phyloP scores from a whole-genome alignment of 2,888 invertebrate genomes.

The Oscheius onirici region DNA sequence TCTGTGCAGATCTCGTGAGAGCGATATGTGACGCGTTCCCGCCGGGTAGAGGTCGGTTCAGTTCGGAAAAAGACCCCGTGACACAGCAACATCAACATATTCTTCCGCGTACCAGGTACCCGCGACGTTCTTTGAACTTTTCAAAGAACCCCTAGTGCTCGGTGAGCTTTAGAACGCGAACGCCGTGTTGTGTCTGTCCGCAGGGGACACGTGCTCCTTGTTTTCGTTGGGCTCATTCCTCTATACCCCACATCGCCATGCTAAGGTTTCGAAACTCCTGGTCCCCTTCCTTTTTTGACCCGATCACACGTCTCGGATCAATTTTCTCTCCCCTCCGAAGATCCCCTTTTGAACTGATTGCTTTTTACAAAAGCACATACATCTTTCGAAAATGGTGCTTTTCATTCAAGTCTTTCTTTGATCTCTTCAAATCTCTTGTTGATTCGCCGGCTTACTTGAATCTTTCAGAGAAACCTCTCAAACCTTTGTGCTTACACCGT shows the following conservation, averaged over 20 bases:
- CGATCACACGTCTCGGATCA: neutral
- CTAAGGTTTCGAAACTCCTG: conserved; percentile 20
- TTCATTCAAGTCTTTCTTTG: conserved; percentile 5
- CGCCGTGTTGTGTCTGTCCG: conserved; percentile 23
- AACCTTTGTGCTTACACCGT: conserved; percentile 16
- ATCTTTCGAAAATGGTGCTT: neutral
- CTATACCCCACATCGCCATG: neutral
- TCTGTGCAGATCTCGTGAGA: neutral
- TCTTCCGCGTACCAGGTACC: conserved; percentile 17
- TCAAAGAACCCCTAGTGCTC: conserved; percentile 11
- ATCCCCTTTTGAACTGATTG: neutral
- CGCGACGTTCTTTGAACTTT: conserved; percentile 8
- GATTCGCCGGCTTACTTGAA: neutral
- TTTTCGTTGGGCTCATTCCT: conserved; percentile 21
- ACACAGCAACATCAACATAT: neutral
- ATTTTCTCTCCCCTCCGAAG: neutral
- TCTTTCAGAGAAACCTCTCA: conserved; percentile 16
- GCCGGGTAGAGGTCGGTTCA: neutral
- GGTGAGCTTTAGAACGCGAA: conserved; percentile 5
- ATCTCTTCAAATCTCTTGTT: neutral
- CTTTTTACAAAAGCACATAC: neutral
- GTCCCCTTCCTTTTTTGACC: neutral
- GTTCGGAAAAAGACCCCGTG: neutral
- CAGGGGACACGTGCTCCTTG: conserved; percentile 24
- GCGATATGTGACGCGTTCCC: conserved; percentile 16